Base-by-base conservation (phyloP, 2,888 invertebrate genomes). In the Cylloceria caligata region DNA sequence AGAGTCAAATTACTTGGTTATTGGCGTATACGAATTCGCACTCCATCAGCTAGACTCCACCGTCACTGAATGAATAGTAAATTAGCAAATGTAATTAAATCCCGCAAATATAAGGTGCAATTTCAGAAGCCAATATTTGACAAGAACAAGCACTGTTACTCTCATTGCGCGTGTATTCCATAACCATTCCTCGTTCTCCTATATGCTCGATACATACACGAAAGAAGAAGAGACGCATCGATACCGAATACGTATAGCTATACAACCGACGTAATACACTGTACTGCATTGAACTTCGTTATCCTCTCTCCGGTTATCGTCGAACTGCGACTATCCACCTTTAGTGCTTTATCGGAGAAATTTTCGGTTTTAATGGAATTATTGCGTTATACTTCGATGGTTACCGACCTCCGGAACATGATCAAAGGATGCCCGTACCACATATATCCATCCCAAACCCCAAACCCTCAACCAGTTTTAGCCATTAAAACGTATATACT, bases 311-410 rank as follows among this genome's bases (percentile, higher is more conserved):
- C 57, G 69, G 30, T 72, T 76, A 57, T 65, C 55, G 72, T 36
- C 57, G 73, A 62, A 80, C 36, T 47, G 71, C 68, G 45, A 47
- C 68, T 55, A 36, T 68, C 34, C 60, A 64, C 64, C 69, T 73
- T 81, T 36, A 67, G 55, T 42, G 62, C 77, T 73, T 69, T 64
- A 73, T 73, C 76, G 57, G 24, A 11, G 24, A 42, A 73, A 77
- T 73, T 77, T 77, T 64, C 52, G 68, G 73, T 45, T 77, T 64
- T 77, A 81, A 81, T 73, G 52, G 45, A 76, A 81, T 81, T 76
- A 76, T 76, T 52, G 71, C 49, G 67, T 81, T 67, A 52, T 67
- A 39, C 34, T 52, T 30, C 11, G 62, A 52, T 36, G 64, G 74
- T 47, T 60, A 13, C 64, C 55, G 68, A 62, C 24, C 76, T 67